These are phyloP conservation scores for Sesamia nonagrioides DNA, from an alignment of 1,140 invertebrate species.

Conservation along the genomic window DNA sequence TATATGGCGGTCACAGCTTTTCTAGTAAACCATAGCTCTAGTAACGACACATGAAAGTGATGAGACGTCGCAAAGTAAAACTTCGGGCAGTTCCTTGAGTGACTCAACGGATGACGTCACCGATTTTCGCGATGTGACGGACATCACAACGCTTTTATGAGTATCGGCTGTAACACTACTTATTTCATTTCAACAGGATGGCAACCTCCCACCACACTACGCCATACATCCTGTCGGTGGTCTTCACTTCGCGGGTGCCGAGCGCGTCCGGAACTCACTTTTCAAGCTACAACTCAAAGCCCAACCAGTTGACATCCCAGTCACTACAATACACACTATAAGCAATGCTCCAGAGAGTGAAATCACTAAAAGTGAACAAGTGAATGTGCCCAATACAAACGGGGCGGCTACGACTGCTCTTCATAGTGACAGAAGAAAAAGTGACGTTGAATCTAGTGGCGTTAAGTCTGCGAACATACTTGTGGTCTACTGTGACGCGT, in stretches of 20 bases:
- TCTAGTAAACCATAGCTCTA: no score
- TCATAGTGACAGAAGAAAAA: neutral
- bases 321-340: constrained; percentile 59
- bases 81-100: no score
- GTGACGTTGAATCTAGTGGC: constrained; percentile 31
- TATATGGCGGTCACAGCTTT: no score
- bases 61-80: no score
- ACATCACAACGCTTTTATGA: no score
- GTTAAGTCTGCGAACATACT: constrained; percentile 61
- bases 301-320: constrained; percentile 50
- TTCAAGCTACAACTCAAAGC: constrained; percentile 56
- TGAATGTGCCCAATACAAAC: neutral
- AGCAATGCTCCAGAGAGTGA: constrained; percentile 61
- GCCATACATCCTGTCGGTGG: constrained; percentile 75
- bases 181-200: constrained; percentile 59
- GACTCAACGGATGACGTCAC: no score
- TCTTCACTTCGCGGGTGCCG: constrained; percentile 78
- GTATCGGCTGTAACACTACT: no score
- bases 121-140: no score
- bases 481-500: constrained; percentile 74
- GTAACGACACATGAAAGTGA: no score
- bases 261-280: constrained; percentile 71
- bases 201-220: constrained; percentile 69
- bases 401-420: neutral
- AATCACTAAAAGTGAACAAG: constrained; percentile 21